Conservation (phyloP, 1,140 invertebrate species). For the Ostrea edulis region DNA sequence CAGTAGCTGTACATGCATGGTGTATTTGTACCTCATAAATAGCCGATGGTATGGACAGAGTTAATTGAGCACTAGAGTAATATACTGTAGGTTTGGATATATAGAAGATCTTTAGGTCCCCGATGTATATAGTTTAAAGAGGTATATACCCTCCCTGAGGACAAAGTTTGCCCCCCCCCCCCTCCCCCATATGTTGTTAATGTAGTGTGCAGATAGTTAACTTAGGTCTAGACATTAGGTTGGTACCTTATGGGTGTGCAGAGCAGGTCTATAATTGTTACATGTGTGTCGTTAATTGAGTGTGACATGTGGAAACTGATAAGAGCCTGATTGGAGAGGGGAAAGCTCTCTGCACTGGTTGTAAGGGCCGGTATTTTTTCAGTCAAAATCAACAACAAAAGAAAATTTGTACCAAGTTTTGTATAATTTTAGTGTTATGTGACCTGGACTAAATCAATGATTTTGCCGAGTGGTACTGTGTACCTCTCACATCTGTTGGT, state of each 20-base stretch:
- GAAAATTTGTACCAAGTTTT: too few species aligned
- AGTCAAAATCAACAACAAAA: too few species aligned
- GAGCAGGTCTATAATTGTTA: neutral
- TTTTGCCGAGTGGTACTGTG: too few species aligned
- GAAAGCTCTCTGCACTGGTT: neutral
- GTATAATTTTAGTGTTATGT: too few species aligned
- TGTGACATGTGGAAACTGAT: neutral
- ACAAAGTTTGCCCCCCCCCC: neutral
- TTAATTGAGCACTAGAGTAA: neutral
- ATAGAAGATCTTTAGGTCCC: neutral
- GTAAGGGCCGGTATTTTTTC: too few species aligned
- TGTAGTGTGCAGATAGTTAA: neutral
- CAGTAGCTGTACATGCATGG: neutral
- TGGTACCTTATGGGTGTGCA: neutral
- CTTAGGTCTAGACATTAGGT: conserved; percentile 3
- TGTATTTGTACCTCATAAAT: neutral
- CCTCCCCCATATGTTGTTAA: neutral
- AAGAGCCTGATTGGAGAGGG: neutral
- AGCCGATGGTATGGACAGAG: neutral
- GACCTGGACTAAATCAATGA: too few species aligned
- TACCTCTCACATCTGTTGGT: too few species aligned
- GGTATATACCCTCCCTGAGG: neutral
- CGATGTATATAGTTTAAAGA: neutral
- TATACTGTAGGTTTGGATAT: neutral
- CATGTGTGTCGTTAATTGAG: neutral